phyloP scores from a whole-genome alignment of 1,140 invertebrate species.

The Thrips palmi region DNA sequence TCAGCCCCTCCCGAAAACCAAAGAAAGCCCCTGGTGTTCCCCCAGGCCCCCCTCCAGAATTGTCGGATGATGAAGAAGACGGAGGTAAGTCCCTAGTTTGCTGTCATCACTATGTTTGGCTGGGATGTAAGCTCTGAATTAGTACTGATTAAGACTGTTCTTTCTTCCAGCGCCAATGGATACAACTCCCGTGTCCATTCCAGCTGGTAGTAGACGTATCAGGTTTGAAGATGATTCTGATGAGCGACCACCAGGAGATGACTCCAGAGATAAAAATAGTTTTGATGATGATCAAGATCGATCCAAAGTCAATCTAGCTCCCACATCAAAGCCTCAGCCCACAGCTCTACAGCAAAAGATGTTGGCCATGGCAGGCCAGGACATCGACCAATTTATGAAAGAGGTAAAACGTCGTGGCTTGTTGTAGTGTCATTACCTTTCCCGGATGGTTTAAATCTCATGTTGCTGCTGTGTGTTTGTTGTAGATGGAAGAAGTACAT shows the following conservation, averaged over 20 bases:
- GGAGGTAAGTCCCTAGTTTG: slow-evolving; percentile 16
- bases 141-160: not conserved
- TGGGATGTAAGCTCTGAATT: not conserved
- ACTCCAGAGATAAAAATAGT: slow-evolving; percentile 15
- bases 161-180: slow-evolving; percentile 5
- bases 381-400: slow-evolving; percentile 82
- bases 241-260: slow-evolving; percentile 17
- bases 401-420: slow-evolving; percentile 29
- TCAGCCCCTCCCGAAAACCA: slow-evolving; percentile 15
- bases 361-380: slow-evolving; percentile 68
- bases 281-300: slow-evolving; percentile 15
- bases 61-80: slow-evolving; percentile 43
- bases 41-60: slow-evolving; percentile 57
- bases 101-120: not conserved
- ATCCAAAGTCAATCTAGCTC: slow-evolving; percentile 30
- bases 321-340: slow-evolving; percentile 35
- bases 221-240: slow-evolving; percentile 22
- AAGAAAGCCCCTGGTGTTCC: slow-evolving; percentile 73
- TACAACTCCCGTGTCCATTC: too few relatives aligned
- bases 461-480: too few relatives aligned
- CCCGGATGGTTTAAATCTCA: not conserved
- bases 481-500: slow-evolving; percentile 57
- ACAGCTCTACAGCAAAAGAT: slow-evolving; percentile 64
- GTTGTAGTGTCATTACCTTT: not conserved
- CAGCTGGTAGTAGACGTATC: too few relatives aligned